These are phyloP conservation scores for Morone saxatilis DNA, from an alignment of 2,113 vertebrate genomes.

Conservation along the genomic window DNA sequence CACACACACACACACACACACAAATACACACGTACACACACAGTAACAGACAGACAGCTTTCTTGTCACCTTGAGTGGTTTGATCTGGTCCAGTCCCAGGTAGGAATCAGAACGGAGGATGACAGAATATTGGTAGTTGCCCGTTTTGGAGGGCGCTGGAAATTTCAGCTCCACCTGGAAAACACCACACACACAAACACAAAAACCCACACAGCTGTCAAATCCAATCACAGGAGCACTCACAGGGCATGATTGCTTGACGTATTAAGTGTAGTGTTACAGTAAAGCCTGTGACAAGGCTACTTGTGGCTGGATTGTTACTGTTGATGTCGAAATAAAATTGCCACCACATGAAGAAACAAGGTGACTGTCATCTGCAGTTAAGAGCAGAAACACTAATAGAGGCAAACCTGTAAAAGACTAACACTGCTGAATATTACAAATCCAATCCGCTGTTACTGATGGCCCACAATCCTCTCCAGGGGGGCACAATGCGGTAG, in stretches of 20 bases:
- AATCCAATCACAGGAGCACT: slow-evolving; percentile 2
- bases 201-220: not conserved
- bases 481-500: not conserved
- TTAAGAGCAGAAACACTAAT: not conserved
- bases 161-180: slow-evolving; percentile 97
- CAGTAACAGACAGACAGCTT: not conserved
- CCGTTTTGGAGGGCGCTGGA: slow-evolving; percentile 96
- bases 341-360: not conserved
- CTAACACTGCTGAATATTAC: not conserved
- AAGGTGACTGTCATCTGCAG: not conserved
- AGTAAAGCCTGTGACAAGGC: not conserved
- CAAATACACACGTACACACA: not conserved
- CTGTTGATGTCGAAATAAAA: not conserved
- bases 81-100: slow-evolving; percentile 97
- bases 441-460: not conserved
- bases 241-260: not conserved
- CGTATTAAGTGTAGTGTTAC: not conserved
- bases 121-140: slow-evolving; percentile 98
- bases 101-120: slow-evolving; percentile 97
- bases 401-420: not conserved
- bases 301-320: not conserved
- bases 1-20: no score
- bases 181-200: not conserved
- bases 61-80: slow-evolving; percentile 92
- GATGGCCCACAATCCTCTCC: not conserved